A percentile compares a stretch with the other conserved stretches of the same genome.
Evolutionary conservation across 2,113 vertebrate species (phyloP).

Genomic region (Pterocles gutturalis): DNA sequence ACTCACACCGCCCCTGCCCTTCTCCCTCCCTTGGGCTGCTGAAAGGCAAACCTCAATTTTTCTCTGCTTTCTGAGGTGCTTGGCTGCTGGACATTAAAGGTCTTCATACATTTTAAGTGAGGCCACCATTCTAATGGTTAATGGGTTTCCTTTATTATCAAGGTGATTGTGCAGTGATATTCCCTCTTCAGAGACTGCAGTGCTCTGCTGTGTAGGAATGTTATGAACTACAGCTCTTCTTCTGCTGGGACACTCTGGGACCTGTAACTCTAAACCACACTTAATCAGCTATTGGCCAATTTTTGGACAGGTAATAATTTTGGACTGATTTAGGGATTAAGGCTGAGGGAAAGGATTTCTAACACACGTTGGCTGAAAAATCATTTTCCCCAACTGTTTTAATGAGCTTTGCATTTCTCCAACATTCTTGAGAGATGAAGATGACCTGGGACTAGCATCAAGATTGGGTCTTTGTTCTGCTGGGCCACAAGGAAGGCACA

Average conservation of each 20-base stretch:
- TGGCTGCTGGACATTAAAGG: background rate
- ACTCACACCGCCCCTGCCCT: accelerated
- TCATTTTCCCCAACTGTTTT: background rate
- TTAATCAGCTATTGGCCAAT: background rate
- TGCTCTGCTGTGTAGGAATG: accelerated
- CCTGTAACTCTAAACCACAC: background rate
- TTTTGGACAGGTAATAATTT: background rate
- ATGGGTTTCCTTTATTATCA: background rate
- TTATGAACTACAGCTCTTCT: background rate
- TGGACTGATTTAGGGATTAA: background rate
- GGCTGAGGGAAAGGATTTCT: background rate
- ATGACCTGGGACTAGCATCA: background rate
- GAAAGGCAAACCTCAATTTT: background rate
- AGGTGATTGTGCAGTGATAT: background rate
- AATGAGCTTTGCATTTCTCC: background rate
- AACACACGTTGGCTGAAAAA: background rate
- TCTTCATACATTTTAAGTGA: background rate
- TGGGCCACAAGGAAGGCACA: background rate
- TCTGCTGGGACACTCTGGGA: background rate
- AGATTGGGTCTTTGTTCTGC: background rate
- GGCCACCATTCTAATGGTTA: background rate
- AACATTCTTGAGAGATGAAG: background rate
- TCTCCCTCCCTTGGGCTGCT: background rate
- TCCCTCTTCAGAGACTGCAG: background rate
- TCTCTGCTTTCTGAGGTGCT: background rate